These are phyloP conservation scores for Mylabris sibirica DNA, from an alignment of 2,888 invertebrate species.

Conservation along the genomic window DNA sequence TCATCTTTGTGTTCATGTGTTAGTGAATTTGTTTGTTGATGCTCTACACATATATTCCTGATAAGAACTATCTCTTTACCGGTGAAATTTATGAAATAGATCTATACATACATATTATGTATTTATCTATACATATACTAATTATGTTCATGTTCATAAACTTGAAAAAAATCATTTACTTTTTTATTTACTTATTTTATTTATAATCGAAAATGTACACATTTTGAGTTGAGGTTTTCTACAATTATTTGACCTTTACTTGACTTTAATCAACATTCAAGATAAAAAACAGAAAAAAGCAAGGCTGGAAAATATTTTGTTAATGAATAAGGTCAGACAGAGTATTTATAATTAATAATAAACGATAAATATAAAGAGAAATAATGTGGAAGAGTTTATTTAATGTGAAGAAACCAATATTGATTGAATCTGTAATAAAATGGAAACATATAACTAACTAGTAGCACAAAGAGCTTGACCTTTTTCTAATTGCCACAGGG, in stretches of 20 bases:
- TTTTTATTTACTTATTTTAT: background rate
- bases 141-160: background rate
- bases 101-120: background rate
- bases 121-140: background rate
- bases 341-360: conserved; percentile 20
- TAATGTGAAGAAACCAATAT: conserved; percentile 21
- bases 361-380: conserved; percentile 10
- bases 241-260: background rate
- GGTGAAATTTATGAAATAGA: background rate
- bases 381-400: no score
- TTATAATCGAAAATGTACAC: background rate
- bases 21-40: background rate
- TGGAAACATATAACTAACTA: background rate
- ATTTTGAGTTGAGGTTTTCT: background rate
- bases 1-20: background rate
- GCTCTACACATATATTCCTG: conserved; percentile 1
- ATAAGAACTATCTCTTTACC: conserved; percentile 10
- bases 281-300: background rate
- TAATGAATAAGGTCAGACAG: conserved; percentile 16
- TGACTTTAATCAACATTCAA: background rate
- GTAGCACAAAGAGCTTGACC: conserved; percentile 22
- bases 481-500: conserved; percentile 24
- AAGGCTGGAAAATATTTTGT: conserved; percentile 6
- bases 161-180: conserved; percentile 9
- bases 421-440: background rate